Evolutionary conservation across 2,113 vertebrate species (phyloP).

Genomic region (Uria aalge): DNA sequence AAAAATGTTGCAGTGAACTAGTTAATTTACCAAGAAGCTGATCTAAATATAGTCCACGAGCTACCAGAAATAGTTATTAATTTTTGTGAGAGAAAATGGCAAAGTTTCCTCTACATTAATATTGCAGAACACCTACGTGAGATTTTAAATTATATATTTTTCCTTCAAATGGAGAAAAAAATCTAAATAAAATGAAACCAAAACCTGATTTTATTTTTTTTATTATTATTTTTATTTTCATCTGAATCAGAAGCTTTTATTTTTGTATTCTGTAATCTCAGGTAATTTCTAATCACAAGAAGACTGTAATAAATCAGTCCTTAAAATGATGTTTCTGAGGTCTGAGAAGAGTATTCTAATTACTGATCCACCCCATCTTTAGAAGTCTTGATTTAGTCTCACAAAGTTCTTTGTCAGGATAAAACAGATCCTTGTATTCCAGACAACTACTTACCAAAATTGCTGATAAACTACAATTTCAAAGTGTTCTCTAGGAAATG

Average conservation of each 20-base stretch:
- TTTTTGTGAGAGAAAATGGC: background rate
- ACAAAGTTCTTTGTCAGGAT: background rate
- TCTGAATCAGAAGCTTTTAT: background rate
- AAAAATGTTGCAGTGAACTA: background rate
- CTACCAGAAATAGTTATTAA: background rate
- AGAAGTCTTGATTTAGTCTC: background rate
- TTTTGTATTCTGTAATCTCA: background rate
- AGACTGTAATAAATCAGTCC: rapidly evolving
- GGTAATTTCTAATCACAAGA: background rate
- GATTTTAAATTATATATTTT: background rate
- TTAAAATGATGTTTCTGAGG: background rate
- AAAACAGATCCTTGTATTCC: background rate
- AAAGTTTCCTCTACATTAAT: rapidly evolving
- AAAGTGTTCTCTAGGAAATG: background rate
- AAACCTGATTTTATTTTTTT: background rate
- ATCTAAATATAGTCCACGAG: background rate
- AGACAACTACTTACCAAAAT: background rate
- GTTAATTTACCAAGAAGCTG: background rate
- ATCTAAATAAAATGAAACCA: rapidly evolving
- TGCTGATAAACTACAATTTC: background rate
- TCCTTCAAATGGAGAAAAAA: background rate
- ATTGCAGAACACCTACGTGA: background rate
- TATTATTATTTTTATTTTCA: too few relatives aligned
- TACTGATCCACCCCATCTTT: background rate
- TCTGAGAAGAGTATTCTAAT: background rate